A percentile compares a stretch with the other conserved stretches of the same genome.
phyloP scores from a whole-genome alignment of 1,140 invertebrate species.

The Lerema accius region DNA sequence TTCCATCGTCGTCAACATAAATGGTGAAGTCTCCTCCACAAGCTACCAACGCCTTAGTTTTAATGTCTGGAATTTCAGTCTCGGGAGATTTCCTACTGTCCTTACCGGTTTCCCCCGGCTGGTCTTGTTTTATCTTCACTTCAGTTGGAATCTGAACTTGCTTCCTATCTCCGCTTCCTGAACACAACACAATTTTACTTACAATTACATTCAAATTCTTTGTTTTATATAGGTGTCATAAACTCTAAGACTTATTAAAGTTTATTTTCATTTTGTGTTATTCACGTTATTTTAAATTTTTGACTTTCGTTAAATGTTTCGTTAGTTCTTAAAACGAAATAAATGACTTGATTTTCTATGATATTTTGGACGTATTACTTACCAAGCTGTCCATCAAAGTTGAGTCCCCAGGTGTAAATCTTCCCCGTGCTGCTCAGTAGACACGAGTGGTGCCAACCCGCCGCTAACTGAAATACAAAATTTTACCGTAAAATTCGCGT shows the following conservation, averaged over 20 bases:
- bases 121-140: constrained; percentile 52
- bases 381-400: constrained; percentile 75
- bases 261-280: too few species aligned
- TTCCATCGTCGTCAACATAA: constrained; percentile 67
- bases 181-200: constrained; percentile 21
- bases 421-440: constrained; percentile 58
- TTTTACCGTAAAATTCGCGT: too few species aligned
- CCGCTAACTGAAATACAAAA: constrained; percentile 66
- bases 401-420: constrained; percentile 71
- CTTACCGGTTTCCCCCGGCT: constrained; percentile 46
- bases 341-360: too few species aligned
- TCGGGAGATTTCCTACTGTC: constrained; percentile 42
- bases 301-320: too few species aligned
- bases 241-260: too few species aligned
- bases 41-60: constrained; percentile 57
- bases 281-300: too few species aligned
- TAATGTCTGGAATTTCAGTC: constrained; percentile 37
- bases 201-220: too few species aligned
- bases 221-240: too few species aligned
- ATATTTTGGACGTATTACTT: too few species aligned
- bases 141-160: constrained; percentile 63
- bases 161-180: constrained; percentile 71
- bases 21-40: constrained; percentile 74
- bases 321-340: too few species aligned
- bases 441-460: constrained; percentile 75